A percentile compares a stretch with the other conserved stretches of the same genome.
phyloP scores from a whole-genome alignment of 2,113 vertebrate species.

The Siniperca chuatsi region DNA sequence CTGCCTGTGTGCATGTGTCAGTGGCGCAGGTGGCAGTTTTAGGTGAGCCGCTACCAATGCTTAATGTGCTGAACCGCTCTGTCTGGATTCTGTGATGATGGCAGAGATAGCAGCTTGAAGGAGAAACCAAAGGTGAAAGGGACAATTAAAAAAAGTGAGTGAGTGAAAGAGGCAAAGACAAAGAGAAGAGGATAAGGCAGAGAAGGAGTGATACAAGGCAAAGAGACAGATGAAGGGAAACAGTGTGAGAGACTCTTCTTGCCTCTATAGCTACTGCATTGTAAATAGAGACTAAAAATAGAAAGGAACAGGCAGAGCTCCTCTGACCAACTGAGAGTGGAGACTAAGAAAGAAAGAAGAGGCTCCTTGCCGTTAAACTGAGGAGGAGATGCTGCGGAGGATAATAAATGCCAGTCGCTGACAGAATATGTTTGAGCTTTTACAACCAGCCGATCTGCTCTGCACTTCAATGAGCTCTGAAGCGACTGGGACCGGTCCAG shows the following conservation, averaged over 20 bases:
- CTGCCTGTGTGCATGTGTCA: background rate
- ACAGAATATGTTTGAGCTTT: slow-evolving; percentile 54
- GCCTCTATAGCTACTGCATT: slow-evolving; percentile 74
- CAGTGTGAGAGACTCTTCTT: slow-evolving; percentile 48
- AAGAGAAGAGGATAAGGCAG: slow-evolving; percentile 3
- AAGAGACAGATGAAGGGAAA: slow-evolving; percentile 50
- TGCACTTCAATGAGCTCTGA: slow-evolving; percentile 42
- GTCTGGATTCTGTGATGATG: background rate
- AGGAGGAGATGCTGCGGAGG: slow-evolving; percentile 43
- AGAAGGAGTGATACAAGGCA: slow-evolving; percentile 7
- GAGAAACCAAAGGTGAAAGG: slow-evolving; percentile 15
- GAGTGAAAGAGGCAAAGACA: background rate
- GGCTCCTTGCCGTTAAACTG: slow-evolving; percentile 41
- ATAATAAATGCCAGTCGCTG: slow-evolving; percentile 47
- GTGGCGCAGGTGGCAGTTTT: slow-evolving; percentile 39
- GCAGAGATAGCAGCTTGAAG: background rate
- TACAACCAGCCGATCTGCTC: slow-evolving; percentile 35
- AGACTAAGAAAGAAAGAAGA: slow-evolving; percentile 49
- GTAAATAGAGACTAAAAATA: slow-evolving; percentile 83
- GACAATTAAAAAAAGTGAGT: background rate
- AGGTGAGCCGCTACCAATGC: slow-evolving; percentile 13
- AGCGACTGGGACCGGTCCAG: slow-evolving; percentile 27
- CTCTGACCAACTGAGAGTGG: slow-evolving; percentile 68
- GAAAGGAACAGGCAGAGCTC: slow-evolving; percentile 71
- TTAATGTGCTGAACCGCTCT: slow-evolving; percentile 39